Evolutionary conservation across 2,888 invertebrate genomes (phyloP), one percentile per base, ranked within the genome.

Genomic region (Drosophila maculinotata): DNA sequence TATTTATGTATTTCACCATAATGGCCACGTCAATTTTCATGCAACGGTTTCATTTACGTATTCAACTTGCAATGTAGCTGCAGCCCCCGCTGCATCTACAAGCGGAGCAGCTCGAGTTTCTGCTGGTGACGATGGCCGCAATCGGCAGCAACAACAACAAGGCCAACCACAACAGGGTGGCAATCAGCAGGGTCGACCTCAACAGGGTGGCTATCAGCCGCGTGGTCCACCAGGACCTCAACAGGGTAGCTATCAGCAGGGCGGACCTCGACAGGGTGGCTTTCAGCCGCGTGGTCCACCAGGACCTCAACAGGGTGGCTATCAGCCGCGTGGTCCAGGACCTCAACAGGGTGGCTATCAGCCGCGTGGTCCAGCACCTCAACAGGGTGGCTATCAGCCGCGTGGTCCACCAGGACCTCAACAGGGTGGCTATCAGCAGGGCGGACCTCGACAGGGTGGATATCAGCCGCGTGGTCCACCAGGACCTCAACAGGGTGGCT

Each of bases 41-140:
- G n/a, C n/a, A n/a, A n/a, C 26, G 3, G 2, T 2, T 28, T 12
- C 6, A 49, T 8, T 17, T 44, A 3, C 2, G 2, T n/a, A 20
- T 28, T 28, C 0, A 33, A 17, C 45, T 31, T 39, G 14, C 44
- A 17, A 30, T 38, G 17, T 17, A 58, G 35, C 41, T 31, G 23
- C 25, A 51, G 20, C 45, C 4, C 42, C 57, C 28, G 23, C 25
- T 51, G 20, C 45, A 3, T 39, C 57, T 28, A 3, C 35, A 12
- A 38, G 69, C 66, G 52, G 56, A 6, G 10, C 42, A 23, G n/a
- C 52, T 7, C n/a, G n/a, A n/a, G 14, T 23, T n/a, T 30, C 4
- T 20, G 51, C 26, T 33, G 31, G 17, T 3, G 10, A 14, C 8
- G 14, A 23, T 23, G 35, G 20, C 48, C 36, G 1, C 53, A 38